Base-by-base conservation (phyloP, 1,140 invertebrate species). In the Atta texana region DNA sequence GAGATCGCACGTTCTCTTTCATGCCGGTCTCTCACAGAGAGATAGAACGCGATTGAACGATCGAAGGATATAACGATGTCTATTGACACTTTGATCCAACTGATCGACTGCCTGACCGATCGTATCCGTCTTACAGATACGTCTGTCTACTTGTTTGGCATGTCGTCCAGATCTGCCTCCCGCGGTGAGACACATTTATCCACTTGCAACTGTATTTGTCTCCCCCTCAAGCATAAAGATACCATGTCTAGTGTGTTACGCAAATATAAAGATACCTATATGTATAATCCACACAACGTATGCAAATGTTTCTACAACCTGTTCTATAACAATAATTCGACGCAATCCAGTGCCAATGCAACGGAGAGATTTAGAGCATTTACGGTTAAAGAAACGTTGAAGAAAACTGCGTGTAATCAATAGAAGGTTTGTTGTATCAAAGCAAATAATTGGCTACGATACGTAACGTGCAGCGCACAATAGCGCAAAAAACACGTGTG, bases 381-480 rank as follows among this genome's bases (percentile, higher is more conserved):
- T 28, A 24, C 3, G 24, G 6, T 51, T 28, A 39, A 53, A 80
- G 31, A 24, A 6, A 2, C 21, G 16, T 21, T 31, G 53, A 21
- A 72, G 55, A 59, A 61, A 74, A 71, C 51, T 14, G 34, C 24
- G 34, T 12, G n/a, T 16, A 16, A 44, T 24, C 39, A 31, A 57
- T 39, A 66, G 16, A 21, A 18, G 7, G 21, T 53, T 34, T 16
- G 69, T n/a, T 68, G 51, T 24, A 28, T 24, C 18, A 21, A 21
- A 39, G 53, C 55, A 53, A 80, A 53, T 68, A 63, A 77, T 77
- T 44, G 49, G 16, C 28, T 63, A 21, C 24, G 64, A 10, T 57
- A n/a, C n/a, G n/a, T n/a, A 55, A 49, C 71, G 18, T 18, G 69
- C 55, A n/a, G 76, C 34, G 78, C 80, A 88, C 87, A 90, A 90